Percentiles rank a stretch among this genome's conserved stretches.
Evolutionary conservation across 1,140 invertebrate species (phyloP).

Genomic region (Conus ventricosus): DNA sequence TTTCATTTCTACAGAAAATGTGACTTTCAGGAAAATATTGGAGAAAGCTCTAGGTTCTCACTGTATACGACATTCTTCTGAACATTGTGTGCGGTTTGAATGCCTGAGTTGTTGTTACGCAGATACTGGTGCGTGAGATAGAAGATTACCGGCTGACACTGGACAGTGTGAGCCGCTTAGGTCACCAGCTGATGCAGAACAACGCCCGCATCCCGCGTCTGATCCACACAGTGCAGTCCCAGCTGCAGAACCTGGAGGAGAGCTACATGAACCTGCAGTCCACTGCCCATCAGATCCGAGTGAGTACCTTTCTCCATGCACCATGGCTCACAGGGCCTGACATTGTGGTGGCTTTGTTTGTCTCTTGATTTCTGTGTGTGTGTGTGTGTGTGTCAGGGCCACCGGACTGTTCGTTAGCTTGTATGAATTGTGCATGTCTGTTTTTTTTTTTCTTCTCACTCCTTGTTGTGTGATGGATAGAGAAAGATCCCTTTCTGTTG

Average conservation of each 20-base stretch:
- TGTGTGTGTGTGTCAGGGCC: neutral
- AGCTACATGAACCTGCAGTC: conserved; percentile 93
- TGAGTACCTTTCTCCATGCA: neutral
- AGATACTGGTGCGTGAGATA: conserved; percentile 86
- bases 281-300: conserved; percentile 91
- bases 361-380: neutral
- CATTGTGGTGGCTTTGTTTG: neutral
- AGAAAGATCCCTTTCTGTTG: neutral
- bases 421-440: neutral
- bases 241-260: conserved; percentile 93
- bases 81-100: no score
- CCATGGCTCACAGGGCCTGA: no score
- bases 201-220: conserved; percentile 74
- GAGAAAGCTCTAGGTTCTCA: no score
- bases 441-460: neutral
- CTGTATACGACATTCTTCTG: no score
- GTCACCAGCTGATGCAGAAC: conserved; percentile 87
- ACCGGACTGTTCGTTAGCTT: neutral
- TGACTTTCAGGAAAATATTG: no score
- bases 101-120: conserved; percentile 4
- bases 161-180: conserved; percentile 88
- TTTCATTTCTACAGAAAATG: no score
- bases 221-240: conserved; percentile 84
- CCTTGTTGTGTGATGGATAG: neutral
- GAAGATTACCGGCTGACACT: conserved; percentile 88